A percentile compares a stretch with the other conserved stretches of the same genome.
Conservation (phyloP, 2,797 vertebrate genomes). For the Sebastes matsubarae region DNA sequence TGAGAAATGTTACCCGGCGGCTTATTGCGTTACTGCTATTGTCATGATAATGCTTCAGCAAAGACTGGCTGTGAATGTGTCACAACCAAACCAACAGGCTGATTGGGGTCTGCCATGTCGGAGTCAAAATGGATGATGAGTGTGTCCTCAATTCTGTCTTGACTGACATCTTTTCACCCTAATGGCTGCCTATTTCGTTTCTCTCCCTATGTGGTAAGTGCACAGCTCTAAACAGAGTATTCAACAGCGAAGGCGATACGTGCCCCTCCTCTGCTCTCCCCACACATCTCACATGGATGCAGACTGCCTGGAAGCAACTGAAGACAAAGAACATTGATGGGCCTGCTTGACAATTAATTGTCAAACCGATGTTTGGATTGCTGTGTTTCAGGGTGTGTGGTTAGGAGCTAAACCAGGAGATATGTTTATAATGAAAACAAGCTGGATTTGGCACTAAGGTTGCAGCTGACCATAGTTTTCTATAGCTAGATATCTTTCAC, state of each 20-base stretch:
- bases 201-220: not conserved
- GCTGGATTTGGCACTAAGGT: not conserved
- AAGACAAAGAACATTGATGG: slow-evolving; percentile 44
- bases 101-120: slow-evolving; percentile 33
- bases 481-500: not conserved
- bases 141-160: slow-evolving; percentile 27
- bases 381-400: slow-evolving; percentile 17
- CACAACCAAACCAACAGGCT: slow-evolving; percentile 37
- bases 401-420: slow-evolving; percentile 9
- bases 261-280: slow-evolving; percentile 1
- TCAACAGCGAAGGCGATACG: not conserved
- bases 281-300: not conserved
- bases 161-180: slow-evolving; percentile 37
- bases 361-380: slow-evolving; percentile 32
- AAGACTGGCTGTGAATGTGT: slow-evolving; percentile 27
- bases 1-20: slow-evolving; percentile 46
- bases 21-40: slow-evolving; percentile 45
- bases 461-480: not conserved
- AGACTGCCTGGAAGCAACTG: slow-evolving; percentile 35
- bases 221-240: slow-evolving; percentile 6
- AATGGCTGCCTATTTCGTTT: slow-evolving; percentile 27
- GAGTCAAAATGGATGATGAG: slow-evolving; percentile 33
- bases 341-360: slow-evolving; percentile 53
- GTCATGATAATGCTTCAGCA: slow-evolving; percentile 53
- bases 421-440: slow-evolving; percentile 11